Percentiles rank a stretch among this genome's conserved stretches.
phyloP scores from a whole-genome alignment of 2,113 vertebrate species.

The Oceanites oceanicus region DNA sequence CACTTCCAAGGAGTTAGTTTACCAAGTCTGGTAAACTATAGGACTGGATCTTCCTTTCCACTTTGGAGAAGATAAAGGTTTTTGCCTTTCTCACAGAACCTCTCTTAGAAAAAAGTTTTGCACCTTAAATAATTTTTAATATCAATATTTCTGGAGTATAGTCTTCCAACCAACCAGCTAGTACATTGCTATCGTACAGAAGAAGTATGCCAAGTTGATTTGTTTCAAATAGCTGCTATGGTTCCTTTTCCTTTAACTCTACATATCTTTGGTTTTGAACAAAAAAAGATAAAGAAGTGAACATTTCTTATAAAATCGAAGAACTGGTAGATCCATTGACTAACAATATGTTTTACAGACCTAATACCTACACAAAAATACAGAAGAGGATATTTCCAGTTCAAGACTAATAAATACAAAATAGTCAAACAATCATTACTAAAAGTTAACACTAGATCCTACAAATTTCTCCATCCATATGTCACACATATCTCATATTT shows the following conservation, averaged over 20 bases:
- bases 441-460: background rate
- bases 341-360: background rate
- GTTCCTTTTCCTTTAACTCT: background rate
- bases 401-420: background rate
- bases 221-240: background rate
- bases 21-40: background rate
- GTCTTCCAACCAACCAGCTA: background rate
- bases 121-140: background rate
- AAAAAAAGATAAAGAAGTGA: background rate
- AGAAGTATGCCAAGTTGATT: background rate
- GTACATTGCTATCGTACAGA: background rate
- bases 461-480: background rate
- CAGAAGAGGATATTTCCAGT: background rate
- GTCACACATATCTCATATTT: background rate
- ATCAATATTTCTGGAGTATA: background rate
- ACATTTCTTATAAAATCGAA: background rate
- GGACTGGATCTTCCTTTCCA: background rate
- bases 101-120: background rate
- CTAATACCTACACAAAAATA: background rate
- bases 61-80: background rate
- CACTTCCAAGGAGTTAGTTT: background rate
- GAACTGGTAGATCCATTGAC: background rate
- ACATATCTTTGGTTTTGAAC: background rate
- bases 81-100: background rate
- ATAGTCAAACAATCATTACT: background rate